These are phyloP conservation scores for Sebastes fasciatus DNA, from an alignment of 2,113 vertebrate species.

Conservation along the genomic window DNA sequence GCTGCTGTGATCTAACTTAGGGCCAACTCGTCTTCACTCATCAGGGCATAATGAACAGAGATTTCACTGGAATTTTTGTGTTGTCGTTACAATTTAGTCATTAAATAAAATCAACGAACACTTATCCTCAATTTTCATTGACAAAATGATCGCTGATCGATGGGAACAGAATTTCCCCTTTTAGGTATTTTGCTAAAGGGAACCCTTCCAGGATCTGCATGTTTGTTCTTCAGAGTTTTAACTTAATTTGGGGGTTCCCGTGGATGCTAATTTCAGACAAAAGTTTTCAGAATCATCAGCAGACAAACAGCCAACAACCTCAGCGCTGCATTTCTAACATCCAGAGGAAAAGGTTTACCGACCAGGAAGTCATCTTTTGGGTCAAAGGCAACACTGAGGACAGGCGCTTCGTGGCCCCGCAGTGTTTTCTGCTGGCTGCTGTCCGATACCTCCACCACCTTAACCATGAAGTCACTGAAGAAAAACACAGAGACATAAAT, in stretches of 20 bases:
- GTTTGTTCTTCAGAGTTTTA: too few species aligned
- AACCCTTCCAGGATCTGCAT: too few species aligned
- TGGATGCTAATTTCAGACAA: not conserved
- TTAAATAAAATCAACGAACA: too few species aligned
- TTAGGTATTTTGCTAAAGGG: too few species aligned
- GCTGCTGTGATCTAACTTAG: too few species aligned
- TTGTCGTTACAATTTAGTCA: too few species aligned
- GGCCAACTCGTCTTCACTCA: too few species aligned
- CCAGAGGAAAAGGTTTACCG: constrained; percentile 48
- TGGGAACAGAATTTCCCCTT: too few species aligned
- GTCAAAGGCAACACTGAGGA: constrained; percentile 95
- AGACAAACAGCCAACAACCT: not conserved
- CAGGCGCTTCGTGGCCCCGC: constrained; percentile 92
- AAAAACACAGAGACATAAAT: not conserved
- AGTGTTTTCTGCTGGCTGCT: constrained; percentile 95
- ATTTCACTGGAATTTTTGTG: too few species aligned
- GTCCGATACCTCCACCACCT: constrained; percentile 93
- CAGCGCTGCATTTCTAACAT: not conserved
- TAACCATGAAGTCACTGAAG: constrained; percentile 95
- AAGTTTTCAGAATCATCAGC: not conserved
- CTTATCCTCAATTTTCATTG: too few species aligned
- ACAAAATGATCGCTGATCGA: too few species aligned
- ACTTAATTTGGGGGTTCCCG: not conserved
- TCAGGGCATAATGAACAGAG: too few species aligned
- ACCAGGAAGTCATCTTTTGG: constrained; percentile 93